Conservation (phyloP, 2,888 invertebrate genomes). For the Cephus runcator region DNA sequence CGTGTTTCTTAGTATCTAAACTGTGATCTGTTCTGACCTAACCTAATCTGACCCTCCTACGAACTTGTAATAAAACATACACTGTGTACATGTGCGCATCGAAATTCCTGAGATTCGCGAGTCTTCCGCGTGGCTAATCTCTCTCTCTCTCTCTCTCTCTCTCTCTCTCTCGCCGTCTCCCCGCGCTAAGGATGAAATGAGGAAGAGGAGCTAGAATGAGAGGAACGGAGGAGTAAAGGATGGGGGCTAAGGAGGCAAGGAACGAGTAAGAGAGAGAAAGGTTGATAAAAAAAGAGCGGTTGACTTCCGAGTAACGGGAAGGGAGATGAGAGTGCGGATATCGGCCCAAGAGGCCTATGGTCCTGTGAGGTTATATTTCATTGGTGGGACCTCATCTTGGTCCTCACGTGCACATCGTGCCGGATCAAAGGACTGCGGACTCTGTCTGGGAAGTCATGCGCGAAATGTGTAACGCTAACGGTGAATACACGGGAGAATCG, state of each 20-base stretch:
- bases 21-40: not conserved
- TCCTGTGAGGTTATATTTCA: not conserved
- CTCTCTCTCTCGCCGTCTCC: not conserved
- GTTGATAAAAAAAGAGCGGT: not conserved
- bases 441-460: not conserved
- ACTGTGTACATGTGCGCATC: not conserved
- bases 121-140: not conserved
- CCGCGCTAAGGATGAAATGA: not conserved
- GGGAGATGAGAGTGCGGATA: not conserved
- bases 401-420: not conserved
- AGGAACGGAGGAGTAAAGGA: not conserved
- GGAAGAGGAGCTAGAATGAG: not conserved
- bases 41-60: not conserved
- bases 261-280: not conserved
- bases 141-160: not conserved
- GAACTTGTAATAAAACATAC: not conserved
- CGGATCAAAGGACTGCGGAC: not conserved
- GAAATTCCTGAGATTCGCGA: not conserved
- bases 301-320: not conserved
- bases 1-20: not conserved
- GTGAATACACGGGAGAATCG: not conserved
- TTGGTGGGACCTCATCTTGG: not conserved
- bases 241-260: not conserved
- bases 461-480: not conserved
- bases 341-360: not conserved